A percentile compares a stretch with the other conserved stretches of the same genome.
phyloP scores from a whole-genome alignment of 1,140 invertebrate genomes.

The Scaptomyza pallida region DNA sequence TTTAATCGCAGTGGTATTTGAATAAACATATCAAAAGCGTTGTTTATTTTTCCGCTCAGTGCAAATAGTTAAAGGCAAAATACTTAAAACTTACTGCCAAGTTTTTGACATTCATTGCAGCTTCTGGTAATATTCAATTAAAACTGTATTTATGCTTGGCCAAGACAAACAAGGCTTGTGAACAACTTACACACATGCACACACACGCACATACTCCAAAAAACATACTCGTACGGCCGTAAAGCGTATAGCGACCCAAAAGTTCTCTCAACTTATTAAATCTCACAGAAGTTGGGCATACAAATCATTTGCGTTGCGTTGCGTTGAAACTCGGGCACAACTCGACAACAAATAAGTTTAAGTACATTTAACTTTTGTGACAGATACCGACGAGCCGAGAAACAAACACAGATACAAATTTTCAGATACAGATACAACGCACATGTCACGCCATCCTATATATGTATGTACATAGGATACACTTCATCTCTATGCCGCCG shows the following conservation, averaged over 20 bases:
- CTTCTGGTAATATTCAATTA: constrained; percentile 60
- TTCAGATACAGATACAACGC: constrained; percentile 16
- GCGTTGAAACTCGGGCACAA: constrained; percentile 36
- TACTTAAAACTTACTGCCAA: not conserved
- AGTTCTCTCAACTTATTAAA: constrained; percentile 55
- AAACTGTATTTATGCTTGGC: constrained; percentile 57
- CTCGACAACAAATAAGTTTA: constrained; percentile 68
- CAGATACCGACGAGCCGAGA: constrained; percentile 14
- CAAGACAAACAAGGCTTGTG: constrained; percentile 46
- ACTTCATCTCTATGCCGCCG: not conserved
- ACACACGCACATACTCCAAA: not conserved
- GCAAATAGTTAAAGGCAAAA: constrained; percentile 13
- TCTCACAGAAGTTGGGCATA: constrained; percentile 63
- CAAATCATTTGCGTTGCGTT: constrained; percentile 58
- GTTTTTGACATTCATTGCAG: constrained; percentile 16
- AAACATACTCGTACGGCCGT: constrained; percentile 32
- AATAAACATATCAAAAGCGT: constrained; percentile 2
- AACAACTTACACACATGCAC: constrained; percentile 20
- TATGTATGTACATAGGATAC: too few relatives aligned
- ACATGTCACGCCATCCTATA: not conserved
- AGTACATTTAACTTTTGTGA: constrained; percentile 66
- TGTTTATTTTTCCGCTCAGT: constrained; percentile 11
- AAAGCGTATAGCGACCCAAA: constrained; percentile 6
- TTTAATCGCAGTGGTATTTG: not conserved
- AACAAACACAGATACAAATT: constrained; percentile 15